Evolutionary conservation across 2,888 invertebrate species (phyloP).

Genomic region (Pollenia amentaria): DNA sequence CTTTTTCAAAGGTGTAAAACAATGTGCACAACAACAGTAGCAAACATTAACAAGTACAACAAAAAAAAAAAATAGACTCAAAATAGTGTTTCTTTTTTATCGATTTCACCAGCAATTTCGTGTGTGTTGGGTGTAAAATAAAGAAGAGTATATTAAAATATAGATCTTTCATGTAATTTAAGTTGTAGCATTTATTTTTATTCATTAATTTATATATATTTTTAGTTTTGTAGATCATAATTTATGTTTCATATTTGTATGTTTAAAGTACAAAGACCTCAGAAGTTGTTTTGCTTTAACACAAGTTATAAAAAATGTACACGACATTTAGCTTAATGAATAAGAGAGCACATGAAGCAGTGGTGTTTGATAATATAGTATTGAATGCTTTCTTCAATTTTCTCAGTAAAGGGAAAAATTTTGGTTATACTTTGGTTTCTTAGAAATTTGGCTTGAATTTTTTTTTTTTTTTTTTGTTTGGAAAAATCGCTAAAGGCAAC

Average conservation of each 20-base stretch:
- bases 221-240: background rate
- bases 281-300: background rate
- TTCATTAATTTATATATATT: background rate
- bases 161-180: background rate
- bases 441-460: too few relatives aligned
- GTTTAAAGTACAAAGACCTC: constrained; percentile 68
- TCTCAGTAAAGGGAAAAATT: too few relatives aligned
- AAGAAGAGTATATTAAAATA: too few relatives aligned
- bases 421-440: too few relatives aligned
- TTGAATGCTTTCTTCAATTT: too few relatives aligned
- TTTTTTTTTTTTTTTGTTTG: too few relatives aligned
- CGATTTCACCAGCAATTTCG: constrained; percentile 17
- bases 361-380: constrained; percentile 7
- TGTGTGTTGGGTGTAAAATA: constrained; percentile 7
- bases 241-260: constrained; percentile 41
- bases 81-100: constrained; percentile 11
- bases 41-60: background rate
- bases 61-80: background rate
- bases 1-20: background rate
- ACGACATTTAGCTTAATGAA: constrained; percentile 33
- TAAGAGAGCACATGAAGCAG: background rate
- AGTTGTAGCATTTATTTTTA: constrained; percentile 13
- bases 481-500: too few relatives aligned
- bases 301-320: constrained; percentile 32
- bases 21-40: background rate